Evolutionary conservation across 2,113 vertebrate genomes (phyloP).

Genomic region (Opisthocomus hoazin): DNA sequence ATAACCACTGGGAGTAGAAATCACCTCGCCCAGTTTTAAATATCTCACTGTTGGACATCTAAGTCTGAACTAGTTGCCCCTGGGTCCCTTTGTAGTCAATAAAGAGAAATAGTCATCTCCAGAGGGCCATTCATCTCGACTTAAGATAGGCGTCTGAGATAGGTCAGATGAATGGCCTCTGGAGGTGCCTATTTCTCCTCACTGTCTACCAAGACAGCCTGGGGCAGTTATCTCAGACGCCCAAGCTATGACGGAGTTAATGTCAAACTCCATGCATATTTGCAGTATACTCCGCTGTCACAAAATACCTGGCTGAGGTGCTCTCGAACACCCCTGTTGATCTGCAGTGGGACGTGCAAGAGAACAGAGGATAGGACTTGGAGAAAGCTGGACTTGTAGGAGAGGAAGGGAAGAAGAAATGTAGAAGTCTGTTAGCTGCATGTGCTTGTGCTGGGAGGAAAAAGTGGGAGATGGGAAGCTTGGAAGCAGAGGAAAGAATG

Average conservation of each 20-base stretch:
- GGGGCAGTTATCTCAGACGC: background rate
- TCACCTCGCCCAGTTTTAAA: slow-evolving; percentile 8
- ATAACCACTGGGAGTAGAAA: slow-evolving; percentile 45
- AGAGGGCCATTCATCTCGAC: background rate
- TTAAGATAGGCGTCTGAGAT: slow-evolving; percentile 22
- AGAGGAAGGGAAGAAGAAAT: background rate
- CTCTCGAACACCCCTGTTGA: rapidly evolving
- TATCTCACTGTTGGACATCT: slow-evolving; percentile 31
- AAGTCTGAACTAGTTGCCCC: slow-evolving; percentile 4
- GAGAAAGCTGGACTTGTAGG: background rate
- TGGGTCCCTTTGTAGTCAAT: slow-evolving; percentile 10
- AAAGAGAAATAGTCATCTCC: slow-evolving; percentile 27
- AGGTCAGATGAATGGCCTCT: slow-evolving; percentile 35
- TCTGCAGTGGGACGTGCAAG: background rate
- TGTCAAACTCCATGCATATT: background rate
- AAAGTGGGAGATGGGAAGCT: background rate
- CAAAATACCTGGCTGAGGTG: background rate
- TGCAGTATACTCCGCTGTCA: background rate
- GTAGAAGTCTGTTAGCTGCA: background rate
- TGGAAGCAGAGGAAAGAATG: background rate
- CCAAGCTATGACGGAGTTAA: background rate
- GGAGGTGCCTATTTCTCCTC: slow-evolving; percentile 27
- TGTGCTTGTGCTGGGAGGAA: background rate
- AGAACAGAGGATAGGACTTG: background rate
- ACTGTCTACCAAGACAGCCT: background rate